phyloP scores from a whole-genome alignment of 2,797 vertebrate genomes.

The Epinephelus awoara region DNA sequence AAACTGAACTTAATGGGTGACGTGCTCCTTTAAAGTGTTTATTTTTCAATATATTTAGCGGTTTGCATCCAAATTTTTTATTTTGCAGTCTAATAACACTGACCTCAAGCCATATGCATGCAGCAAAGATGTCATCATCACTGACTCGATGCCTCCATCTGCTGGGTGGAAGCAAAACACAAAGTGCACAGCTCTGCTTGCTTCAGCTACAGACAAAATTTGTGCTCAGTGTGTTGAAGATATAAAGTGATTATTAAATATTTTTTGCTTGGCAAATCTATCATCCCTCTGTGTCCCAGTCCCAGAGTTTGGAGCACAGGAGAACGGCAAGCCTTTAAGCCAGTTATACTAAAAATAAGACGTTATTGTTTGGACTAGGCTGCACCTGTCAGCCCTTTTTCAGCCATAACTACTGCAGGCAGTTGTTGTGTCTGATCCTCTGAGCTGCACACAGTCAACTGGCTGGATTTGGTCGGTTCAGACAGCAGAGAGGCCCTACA shows the following conservation, averaged over 20 bases:
- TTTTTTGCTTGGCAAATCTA: slow-evolving; percentile 25
- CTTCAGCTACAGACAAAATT: slow-evolving; percentile 15
- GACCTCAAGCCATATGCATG: not conserved
- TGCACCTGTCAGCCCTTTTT: slow-evolving; percentile 75
- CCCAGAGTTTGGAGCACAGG: slow-evolving; percentile 24
- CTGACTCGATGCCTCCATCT: slow-evolving; percentile 65
- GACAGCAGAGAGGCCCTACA: slow-evolving; percentile 44
- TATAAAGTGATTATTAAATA: slow-evolving; percentile 24
- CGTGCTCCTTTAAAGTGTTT: not conserved
- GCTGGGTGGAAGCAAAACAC: slow-evolving; percentile 43
- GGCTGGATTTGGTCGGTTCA: slow-evolving; percentile 60
- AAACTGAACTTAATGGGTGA: not conserved
- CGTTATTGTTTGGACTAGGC: slow-evolving; percentile 65
- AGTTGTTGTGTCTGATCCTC: slow-evolving; percentile 74
- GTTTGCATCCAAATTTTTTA: not conserved
- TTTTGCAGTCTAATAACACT: slow-evolving; percentile 16
- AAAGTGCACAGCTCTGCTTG: not conserved
- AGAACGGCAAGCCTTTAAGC: slow-evolving; percentile 64
- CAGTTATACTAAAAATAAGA: slow-evolving; percentile 78
- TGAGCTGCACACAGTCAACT: slow-evolving; percentile 46
- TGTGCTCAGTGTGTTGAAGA: slow-evolving; percentile 11
- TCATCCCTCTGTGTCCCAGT: slow-evolving; percentile 25
- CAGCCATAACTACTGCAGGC: slow-evolving; percentile 53
- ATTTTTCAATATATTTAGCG: slow-evolving; percentile 9
- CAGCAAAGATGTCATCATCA: not conserved